These are phyloP conservation scores for Falco biarmicus DNA, from an alignment of 2,797 vertebrate genomes.

Conservation along the genomic window DNA sequence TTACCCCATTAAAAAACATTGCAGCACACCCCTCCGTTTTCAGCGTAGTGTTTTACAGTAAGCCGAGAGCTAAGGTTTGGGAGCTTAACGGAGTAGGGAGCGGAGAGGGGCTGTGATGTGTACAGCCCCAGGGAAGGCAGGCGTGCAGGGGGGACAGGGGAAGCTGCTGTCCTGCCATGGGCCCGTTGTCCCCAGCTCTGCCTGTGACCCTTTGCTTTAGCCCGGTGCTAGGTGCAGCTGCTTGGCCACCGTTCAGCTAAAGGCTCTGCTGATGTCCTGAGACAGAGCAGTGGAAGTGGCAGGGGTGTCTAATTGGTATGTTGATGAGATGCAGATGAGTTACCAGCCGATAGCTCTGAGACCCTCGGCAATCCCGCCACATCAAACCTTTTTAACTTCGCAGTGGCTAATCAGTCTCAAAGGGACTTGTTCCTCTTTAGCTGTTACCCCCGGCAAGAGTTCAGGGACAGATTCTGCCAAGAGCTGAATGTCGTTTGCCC, in stretches of 20 bases:
- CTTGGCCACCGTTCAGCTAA: rapidly evolving
- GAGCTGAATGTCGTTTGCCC: not conserved
- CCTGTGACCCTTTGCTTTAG: not conserved
- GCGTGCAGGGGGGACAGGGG: not conserved
- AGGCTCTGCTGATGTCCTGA: not conserved
- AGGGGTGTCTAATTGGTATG: not conserved
- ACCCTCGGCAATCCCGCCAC: not conserved
- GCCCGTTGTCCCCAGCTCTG: not conserved
- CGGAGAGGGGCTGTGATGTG: not conserved
- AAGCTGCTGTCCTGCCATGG: not conserved
- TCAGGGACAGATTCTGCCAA: not conserved
- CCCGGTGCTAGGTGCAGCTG: rapidly evolving
- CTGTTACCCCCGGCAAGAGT: not conserved
- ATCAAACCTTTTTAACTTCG: not conserved
- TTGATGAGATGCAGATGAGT: constrained; percentile 30
- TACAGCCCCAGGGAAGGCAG: not conserved
- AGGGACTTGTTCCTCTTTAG: not conserved
- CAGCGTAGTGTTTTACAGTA: not conserved
- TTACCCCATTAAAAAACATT: not conserved
- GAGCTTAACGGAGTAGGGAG: not conserved
- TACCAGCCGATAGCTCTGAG: not conserved
- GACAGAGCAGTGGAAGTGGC: not conserved
- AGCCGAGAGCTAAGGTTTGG: not conserved
- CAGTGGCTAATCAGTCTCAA: not conserved
- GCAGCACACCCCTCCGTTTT: not conserved